Base-by-base conservation (phyloP, 2,888 invertebrate genomes). In the Acronicta psi region DNA sequence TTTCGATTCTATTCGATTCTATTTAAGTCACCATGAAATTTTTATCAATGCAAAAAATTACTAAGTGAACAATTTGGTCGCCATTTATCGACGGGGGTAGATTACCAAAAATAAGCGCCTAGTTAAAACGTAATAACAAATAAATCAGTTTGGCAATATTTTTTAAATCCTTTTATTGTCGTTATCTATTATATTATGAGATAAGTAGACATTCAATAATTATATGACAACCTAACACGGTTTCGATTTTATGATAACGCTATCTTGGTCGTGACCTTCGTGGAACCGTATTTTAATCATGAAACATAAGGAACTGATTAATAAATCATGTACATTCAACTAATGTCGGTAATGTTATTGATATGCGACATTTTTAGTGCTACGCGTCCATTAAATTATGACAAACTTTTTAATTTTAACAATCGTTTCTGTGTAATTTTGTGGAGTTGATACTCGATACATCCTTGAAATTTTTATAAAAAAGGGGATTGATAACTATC, bases 211-310 rank as follows among this genome's bases (percentile, higher is more conserved):
- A 59, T 59, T 75, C 45, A 54, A 58, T 56, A 36, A 64, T 55
- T 55, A 62, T 54, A 50, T 47, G 60, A 53, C 54, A 60, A 54
- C 45, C 11, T 11, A 64, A 76, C 71, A 74, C 46, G 49, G 38
- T 67, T 77, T 69, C 59, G 71, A 65, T 73, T 71, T 71, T 66
- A 67, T 42, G 66, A 75, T 75, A 71, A 17, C 51, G 44, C 42
- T 69, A 76, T 74, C 74, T 46, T 44, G 29, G 46, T 40, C 6
- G 7, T 45, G 60, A 59, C 69, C 77, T 77, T 76, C 66, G 20
- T n/a, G 37, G 25, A 41, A 59, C 38, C 9, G 42, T 68, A 46
- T 54, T 54, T 61, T 63, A 63, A 53, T 74, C 61, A 50, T 55
- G 46, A 61, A 56, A 64, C 54, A 55, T 37, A 55, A 52, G 41